These are phyloP conservation scores for Otolemur crassicaudatus DNA, from an alignment of 2,797 vertebrate genomes.

Conservation along the genomic window DNA sequence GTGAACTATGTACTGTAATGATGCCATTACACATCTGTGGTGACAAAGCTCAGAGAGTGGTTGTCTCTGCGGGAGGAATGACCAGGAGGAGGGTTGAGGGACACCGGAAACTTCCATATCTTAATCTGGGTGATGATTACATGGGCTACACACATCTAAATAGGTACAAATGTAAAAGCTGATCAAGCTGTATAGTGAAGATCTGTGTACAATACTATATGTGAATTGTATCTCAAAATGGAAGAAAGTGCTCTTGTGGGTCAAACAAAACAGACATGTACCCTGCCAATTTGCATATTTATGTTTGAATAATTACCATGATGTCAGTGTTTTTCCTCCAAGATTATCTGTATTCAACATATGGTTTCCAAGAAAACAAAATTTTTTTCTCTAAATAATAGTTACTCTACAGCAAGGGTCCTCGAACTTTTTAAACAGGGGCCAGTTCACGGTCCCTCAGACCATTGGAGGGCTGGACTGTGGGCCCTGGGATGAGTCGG, in stretches of 20 bases:
- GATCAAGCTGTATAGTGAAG: neutral
- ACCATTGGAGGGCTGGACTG: too few species aligned
- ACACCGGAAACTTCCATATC: neutral
- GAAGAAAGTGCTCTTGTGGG: neutral
- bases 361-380: neutral
- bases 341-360: neutral
- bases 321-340: neutral
- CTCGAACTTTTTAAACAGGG: too few species aligned
- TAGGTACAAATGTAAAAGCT: neutral
- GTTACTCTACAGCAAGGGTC: too few species aligned
- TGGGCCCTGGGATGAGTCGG: too few species aligned
- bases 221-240: neutral
- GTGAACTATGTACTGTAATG: neutral
- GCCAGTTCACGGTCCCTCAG: too few species aligned
- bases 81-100: accelerated
- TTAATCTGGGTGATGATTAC: neutral
- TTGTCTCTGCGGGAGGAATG: neutral
- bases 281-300: neutral
- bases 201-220: neutral
- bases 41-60: neutral
- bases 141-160: neutral
- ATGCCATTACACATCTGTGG: neutral
- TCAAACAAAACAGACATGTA: neutral
- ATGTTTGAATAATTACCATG: neutral
- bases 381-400: neutral